Conservation (phyloP, 2,888 invertebrate genomes). For the Melinopterus prodromus region DNA sequence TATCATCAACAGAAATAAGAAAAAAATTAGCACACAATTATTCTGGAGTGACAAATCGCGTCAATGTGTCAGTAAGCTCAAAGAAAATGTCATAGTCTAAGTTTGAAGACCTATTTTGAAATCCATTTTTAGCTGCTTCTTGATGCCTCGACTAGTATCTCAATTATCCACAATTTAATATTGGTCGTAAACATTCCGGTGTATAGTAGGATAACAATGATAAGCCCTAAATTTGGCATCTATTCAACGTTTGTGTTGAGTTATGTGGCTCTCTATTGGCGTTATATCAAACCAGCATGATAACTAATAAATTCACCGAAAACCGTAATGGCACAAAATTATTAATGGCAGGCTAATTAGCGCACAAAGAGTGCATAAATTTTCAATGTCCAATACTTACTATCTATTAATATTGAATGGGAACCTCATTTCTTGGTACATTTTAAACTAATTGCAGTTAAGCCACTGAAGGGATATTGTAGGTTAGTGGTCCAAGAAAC, state of each 20-base stretch:
- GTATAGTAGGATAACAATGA: neutral
- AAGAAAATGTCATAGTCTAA: too few species aligned
- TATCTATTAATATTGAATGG: neutral
- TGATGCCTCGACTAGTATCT: too few species aligned
- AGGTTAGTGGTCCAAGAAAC: too few species aligned
- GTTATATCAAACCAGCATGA: neutral
- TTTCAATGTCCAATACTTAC: neutral
- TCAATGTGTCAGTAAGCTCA: too few species aligned
- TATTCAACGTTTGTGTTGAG: neutral
- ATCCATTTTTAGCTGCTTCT: too few species aligned
- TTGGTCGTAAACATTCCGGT: neutral
- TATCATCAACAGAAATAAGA: too few species aligned
- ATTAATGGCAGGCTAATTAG: neutral
- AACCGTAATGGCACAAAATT: neutral
- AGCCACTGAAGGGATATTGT: neutral
- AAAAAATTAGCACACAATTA: too few species aligned
- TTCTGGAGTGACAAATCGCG: too few species aligned
- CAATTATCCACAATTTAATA: too few species aligned
- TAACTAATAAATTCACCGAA: neutral
- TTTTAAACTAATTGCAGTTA: neutral
- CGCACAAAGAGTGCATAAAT: neutral
- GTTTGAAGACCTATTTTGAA: too few species aligned
- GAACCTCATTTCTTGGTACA: neutral
- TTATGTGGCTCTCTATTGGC: neutral
- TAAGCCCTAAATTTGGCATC: neutral